Percentiles rank a stretch among this genome's conserved stretches.
These are phyloP conservation scores for Acanthornis magna DNA, from an alignment of 2,797 vertebrate genomes.

Conservation along the genomic window DNA sequence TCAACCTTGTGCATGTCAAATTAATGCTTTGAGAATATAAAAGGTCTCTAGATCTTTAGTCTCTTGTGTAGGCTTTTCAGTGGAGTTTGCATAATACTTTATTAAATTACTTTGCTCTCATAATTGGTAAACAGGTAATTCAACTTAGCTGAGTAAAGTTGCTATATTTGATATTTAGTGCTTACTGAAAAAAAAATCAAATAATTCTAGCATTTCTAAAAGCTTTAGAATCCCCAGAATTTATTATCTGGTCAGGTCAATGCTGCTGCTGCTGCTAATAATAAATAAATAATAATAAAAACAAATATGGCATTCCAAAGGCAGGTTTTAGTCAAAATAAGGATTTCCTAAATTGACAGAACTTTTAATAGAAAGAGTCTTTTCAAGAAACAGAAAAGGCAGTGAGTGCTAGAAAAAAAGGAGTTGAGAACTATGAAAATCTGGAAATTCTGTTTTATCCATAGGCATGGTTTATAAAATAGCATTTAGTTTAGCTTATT, in stretches of 20 bases:
- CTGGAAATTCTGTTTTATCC: not conserved
- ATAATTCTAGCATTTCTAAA: slow-evolving; percentile 60
- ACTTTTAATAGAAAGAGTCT: not conserved
- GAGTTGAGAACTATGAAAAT: not conserved
- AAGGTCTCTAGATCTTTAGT: not conserved
- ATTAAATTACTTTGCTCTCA: slow-evolving; percentile 50
- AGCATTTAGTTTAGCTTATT: not conserved
- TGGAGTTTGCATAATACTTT: slow-evolving; percentile 39
- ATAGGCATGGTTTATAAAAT: not conserved
- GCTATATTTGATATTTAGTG: slow-evolving; percentile 62
- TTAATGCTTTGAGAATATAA: not conserved
- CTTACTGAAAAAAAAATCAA: slow-evolving; percentile 60
- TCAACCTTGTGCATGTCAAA: not conserved
- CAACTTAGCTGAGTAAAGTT: slow-evolving; percentile 36
- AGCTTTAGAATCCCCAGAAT: slow-evolving; percentile 32
- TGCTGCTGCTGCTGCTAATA: not conserved
- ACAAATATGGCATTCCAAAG: not conserved
- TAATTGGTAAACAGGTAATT: slow-evolving; percentile 53
- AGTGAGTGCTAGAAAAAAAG: not conserved
- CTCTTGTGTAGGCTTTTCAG: not conserved
- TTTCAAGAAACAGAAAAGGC: not conserved
- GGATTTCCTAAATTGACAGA: not conserved
- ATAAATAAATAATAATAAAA: not conserved
- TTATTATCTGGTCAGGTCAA: not conserved
- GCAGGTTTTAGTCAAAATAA: not conserved